These are phyloP conservation scores for Mus caroli DNA, from an alignment of 2,797 vertebrate species.

Conservation along the genomic window DNA sequence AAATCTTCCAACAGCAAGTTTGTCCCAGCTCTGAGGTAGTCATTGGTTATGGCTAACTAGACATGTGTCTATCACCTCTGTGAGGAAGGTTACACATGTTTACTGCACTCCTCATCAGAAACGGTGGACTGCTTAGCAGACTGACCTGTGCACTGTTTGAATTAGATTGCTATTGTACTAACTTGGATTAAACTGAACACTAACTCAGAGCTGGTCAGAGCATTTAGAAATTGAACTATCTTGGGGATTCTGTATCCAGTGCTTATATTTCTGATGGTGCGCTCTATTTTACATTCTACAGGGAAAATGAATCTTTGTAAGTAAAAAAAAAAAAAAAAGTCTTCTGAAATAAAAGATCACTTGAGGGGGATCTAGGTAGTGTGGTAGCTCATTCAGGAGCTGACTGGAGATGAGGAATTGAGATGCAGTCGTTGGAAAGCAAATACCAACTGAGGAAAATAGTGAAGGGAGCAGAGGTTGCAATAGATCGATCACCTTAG, in stretches of 20 bases:
- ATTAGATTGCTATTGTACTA: slow-evolving; percentile 92
- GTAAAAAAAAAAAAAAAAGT: not conserved
- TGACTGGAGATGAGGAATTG: not conserved
- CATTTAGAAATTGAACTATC: slow-evolving; percentile 93
- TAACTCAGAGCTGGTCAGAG: slow-evolving; percentile 89
- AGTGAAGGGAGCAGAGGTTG: not conserved
- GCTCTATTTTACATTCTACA: slow-evolving; percentile 91
- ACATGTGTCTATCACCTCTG: slow-evolving; percentile 85
- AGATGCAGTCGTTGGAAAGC: not conserved
- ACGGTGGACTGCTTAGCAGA: slow-evolving; percentile 92
- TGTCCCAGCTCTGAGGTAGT: slow-evolving; percentile 84
- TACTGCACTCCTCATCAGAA: slow-evolving; percentile 93
- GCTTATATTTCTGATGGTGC: slow-evolving; percentile 89
- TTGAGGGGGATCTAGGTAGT: not conserved
- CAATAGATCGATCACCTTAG: not conserved
- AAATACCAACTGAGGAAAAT: not conserved
- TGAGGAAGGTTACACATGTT: slow-evolving; percentile 90
- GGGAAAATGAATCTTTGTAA: not conserved
- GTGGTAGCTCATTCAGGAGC: not conserved
- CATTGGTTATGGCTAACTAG: slow-evolving; percentile 75
- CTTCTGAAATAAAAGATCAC: slow-evolving; percentile 8
- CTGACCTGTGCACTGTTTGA: slow-evolving; percentile 89
- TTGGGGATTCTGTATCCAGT: slow-evolving; percentile 92
- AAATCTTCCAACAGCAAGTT: slow-evolving; percentile 86
- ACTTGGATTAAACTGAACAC: slow-evolving; percentile 92